These are phyloP conservation scores for Parochlus steinenii DNA, from an alignment of 2,888 invertebrate genomes.

Conservation along the genomic window DNA sequence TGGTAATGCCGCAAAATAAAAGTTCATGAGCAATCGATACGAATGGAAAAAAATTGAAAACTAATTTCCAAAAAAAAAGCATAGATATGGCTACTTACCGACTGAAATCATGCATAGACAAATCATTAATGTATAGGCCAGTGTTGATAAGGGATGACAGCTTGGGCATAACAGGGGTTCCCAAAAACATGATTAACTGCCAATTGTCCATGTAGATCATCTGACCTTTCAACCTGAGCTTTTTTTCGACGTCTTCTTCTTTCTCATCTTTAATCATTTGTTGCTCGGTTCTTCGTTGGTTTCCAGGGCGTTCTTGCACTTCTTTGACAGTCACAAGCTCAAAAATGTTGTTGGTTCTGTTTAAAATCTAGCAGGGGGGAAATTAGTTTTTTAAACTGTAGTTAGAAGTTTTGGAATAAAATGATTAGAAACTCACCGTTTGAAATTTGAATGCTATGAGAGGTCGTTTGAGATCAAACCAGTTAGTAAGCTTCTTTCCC, in stretches of 20 bases:
- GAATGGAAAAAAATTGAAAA: no score
- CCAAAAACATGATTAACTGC: constrained; percentile 94
- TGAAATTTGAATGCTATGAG: constrained; percentile 88
- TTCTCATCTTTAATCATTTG: constrained; percentile 37
- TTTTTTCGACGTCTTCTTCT: constrained; percentile 45
- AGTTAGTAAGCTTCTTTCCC: constrained; percentile 78
- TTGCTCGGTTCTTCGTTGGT: constrained; percentile 35
- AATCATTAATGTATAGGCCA: constrained; percentile 91
- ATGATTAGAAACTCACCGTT: constrained; percentile 49
- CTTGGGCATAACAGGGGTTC: constrained; percentile 92
- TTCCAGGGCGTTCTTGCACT: constrained; percentile 49
- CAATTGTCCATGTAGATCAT: constrained; percentile 99
- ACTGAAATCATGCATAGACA: constrained; percentile 98
- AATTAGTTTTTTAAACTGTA: not conserved
- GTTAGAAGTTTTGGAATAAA: not conserved
- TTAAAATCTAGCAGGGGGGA: constrained; percentile 52
- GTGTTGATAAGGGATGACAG: constrained; percentile 81
- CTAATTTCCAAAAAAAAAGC: no score
- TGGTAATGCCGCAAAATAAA: no score
- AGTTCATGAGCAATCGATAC: no score
- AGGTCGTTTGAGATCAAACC: constrained; percentile 84
- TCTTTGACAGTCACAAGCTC: constrained; percentile 82
- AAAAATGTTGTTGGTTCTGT: constrained; percentile 93
- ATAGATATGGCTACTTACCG: constrained; percentile 42
- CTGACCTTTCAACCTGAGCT: constrained; percentile 48